These are phyloP conservation scores for Mythimna pallens DNA, from an alignment of 2,888 invertebrate genomes.

Conservation along the genomic window DNA sequence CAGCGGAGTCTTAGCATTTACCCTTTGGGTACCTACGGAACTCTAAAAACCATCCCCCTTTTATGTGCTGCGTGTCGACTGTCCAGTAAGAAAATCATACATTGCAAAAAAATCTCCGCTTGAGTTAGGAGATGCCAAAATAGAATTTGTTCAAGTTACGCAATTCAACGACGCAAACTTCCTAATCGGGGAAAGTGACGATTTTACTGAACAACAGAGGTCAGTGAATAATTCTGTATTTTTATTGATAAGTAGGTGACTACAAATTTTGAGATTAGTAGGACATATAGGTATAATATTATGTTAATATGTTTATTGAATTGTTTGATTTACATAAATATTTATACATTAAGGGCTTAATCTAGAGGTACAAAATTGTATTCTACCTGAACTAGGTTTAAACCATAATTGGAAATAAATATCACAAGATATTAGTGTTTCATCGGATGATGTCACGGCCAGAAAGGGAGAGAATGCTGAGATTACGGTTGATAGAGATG, in stretches of 20 bases:
- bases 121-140: not conserved
- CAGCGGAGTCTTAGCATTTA: too few relatives aligned
- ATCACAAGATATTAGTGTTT: not conserved
- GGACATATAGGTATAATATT: too few relatives aligned
- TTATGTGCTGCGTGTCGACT: too few relatives aligned
- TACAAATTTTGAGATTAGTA: not conserved
- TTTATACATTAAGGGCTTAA: too few relatives aligned
- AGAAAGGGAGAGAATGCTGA: not conserved
- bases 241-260: not conserved
- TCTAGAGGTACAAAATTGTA: too few relatives aligned
- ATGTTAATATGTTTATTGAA: too few relatives aligned
- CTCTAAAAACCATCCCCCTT: too few relatives aligned
- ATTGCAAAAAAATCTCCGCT: not conserved
- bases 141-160: constrained; percentile 24
- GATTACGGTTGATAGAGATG: not conserved
- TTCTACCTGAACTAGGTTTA: too few relatives aligned
- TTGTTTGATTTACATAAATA: too few relatives aligned
- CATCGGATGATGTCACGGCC: not conserved
- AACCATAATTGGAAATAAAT: not conserved
- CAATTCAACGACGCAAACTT: constrained; percentile 17
- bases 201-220: not conserved
- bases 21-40: too few relatives aligned
- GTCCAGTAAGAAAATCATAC: too few relatives aligned
- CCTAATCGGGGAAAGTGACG: constrained; percentile 26
- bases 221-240: constrained; percentile 15